Percentiles rank a stretch among this genome's conserved stretches.
Evolutionary conservation across 2,113 vertebrate species (phyloP).

Genomic region (Dasyprocta punctata): DNA sequence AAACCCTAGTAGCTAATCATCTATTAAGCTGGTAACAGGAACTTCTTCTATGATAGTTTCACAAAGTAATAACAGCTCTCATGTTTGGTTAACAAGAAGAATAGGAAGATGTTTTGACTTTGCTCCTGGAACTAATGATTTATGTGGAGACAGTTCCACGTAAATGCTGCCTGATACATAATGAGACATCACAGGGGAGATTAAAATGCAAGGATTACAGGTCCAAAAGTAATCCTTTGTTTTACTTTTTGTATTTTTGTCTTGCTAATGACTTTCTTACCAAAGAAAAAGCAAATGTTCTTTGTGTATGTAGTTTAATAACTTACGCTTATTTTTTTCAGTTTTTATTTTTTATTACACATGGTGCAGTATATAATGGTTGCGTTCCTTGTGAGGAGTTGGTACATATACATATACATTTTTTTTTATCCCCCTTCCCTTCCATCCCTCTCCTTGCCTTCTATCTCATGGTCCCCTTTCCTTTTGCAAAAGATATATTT

Average conservation of each 20-base stretch:
- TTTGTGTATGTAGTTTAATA: neutral
- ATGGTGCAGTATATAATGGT: neutral
- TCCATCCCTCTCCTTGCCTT: neutral
- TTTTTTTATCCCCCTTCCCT: neutral
- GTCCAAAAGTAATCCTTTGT: neutral
- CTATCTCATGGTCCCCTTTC: neutral
- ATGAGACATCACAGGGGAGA: neutral
- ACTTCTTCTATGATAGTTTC: neutral
- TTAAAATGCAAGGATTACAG: neutral
- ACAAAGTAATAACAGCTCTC: neutral
- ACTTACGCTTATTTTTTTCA: neutral
- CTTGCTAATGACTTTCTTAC: neutral
- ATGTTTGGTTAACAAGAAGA: neutral
- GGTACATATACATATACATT: neutral
- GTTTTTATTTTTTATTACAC: neutral
- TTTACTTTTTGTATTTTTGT: neutral
- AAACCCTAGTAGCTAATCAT: neutral
- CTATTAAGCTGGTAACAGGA: neutral
- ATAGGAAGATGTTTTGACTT: conserved; percentile 18
- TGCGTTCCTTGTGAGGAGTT: neutral
- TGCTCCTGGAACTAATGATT: neutral
- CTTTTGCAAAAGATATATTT: neutral
- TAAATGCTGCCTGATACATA: neutral
- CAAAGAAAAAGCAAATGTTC: conserved; percentile 2
- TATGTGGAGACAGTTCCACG: neutral